phyloP scores from a whole-genome alignment of 2,797 vertebrate species.

The Rhynchotus rufescens region DNA sequence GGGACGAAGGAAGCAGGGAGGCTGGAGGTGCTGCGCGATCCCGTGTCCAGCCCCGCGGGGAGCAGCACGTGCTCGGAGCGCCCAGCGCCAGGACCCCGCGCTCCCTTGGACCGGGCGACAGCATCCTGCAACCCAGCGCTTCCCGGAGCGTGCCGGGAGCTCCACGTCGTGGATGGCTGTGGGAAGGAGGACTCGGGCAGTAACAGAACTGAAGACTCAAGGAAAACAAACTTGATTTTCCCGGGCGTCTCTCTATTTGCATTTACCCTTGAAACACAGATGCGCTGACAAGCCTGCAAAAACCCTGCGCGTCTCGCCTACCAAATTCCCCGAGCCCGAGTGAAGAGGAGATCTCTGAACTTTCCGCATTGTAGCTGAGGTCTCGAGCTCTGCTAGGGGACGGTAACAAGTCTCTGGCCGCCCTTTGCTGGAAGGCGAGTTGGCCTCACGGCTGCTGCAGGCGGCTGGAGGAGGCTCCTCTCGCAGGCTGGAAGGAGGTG shows the following conservation, averaged over 20 bases:
- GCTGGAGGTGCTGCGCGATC: neutral
- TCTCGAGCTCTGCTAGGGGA: conserved; percentile 1
- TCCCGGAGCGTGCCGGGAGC: conserved; percentile 12
- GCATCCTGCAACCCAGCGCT: conserved; percentile 12
- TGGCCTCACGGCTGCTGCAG: neutral
- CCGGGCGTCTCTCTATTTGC: conserved; percentile 4
- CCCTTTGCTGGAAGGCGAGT: neutral
- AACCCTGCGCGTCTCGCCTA: neutral
- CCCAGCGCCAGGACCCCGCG: neutral
- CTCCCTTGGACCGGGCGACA: neutral
- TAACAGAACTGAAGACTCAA: conserved; percentile 38
- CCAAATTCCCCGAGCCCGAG: neutral
- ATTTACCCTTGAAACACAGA: neutral
- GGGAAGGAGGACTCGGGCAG: conserved; percentile 34
- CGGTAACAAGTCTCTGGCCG: conserved; percentile 29
- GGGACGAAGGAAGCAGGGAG: conserved; percentile 11
- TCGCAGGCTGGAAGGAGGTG: conserved; percentile 43
- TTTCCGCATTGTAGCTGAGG: neutral
- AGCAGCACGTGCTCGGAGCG: neutral
- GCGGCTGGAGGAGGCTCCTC: conserved; percentile 20
- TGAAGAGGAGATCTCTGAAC: conserved; percentile 49
- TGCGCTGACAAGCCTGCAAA: conserved; percentile 1
- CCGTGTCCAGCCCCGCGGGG: too few species aligned
- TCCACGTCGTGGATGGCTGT: conserved; percentile 16
- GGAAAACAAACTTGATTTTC: conserved; percentile 52